These are phyloP conservation scores for Ictalurus punctatus DNA, from an alignment of 2,113 vertebrate genomes.

Conservation along the genomic window DNA sequence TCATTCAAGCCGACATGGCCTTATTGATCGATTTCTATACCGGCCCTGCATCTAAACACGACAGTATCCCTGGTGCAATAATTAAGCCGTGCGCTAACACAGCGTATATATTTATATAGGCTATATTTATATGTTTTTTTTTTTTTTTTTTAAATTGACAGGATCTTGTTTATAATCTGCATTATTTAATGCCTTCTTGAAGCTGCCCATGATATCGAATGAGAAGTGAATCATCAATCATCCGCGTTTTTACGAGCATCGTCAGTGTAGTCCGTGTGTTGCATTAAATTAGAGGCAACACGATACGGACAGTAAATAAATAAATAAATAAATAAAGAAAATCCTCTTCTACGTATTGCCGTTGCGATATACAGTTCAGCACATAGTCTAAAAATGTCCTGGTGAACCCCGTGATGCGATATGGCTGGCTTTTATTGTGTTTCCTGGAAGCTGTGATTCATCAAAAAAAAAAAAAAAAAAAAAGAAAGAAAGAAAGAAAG, in stretches of 20 bases:
- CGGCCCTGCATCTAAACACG: not conserved
- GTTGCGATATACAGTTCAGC: not conserved
- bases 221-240: not conserved
- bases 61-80: not conserved
- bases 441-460: conserved; percentile 18
- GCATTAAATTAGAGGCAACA: not conserved
- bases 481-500: not conserved
- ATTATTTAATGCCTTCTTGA: not conserved
- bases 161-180: not conserved
- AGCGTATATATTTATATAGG: not conserved
- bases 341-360: not conserved
- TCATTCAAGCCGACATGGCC: not conserved
- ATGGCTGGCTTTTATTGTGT: not conserved
- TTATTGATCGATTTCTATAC: not conserved
- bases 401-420: too few species aligned
- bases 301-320: not conserved
- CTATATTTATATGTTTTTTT: not conserved
- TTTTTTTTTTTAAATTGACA: not conserved
- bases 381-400: not conserved
- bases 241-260: conserved; percentile 9
- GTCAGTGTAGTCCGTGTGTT: not conserved
- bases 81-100: not conserved
- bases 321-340: not conserved
- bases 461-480: not conserved
- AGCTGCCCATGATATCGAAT: conserved; percentile 22